phyloP scores from a whole-genome alignment of 2,888 invertebrate species.

The Temnothorax rugatulus region DNA sequence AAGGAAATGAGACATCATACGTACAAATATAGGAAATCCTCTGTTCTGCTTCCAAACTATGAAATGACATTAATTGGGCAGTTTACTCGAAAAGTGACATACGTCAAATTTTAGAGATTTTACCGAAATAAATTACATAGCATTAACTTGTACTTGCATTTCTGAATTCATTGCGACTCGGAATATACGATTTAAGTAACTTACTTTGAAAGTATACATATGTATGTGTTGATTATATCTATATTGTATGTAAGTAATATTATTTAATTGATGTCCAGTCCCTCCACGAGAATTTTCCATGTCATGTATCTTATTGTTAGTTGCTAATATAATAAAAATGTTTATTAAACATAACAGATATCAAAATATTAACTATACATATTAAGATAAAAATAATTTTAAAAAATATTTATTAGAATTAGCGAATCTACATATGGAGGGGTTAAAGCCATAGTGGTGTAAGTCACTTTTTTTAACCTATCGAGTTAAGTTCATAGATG shows the following conservation, averaged over 20 bases:
- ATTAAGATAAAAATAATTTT: neutral
- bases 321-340: neutral
- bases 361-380: neutral
- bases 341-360: neutral
- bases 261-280: neutral
- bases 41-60: constrained; percentile 15
- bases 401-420: constrained; percentile 2
- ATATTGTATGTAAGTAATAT: neutral
- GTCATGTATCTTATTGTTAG: neutral
- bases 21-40: constrained; percentile 42
- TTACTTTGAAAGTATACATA: neutral
- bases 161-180: constrained; percentile 22
- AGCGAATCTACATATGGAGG: neutral
- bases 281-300: neutral
- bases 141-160: constrained; percentile 28
- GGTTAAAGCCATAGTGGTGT: too few species aligned
- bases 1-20: constrained; percentile 15
- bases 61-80: constrained; percentile 47
- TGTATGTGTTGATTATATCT: neutral
- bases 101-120: constrained; percentile 27
- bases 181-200: constrained; percentile 8
- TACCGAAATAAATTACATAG: constrained; percentile 30
- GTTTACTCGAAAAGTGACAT: constrained; percentile 38
- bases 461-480: too few species aligned
- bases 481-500: too few species aligned